Percentiles rank a stretch among this genome's conserved stretches.
Evolutionary conservation across 2,113 vertebrate species (phyloP).

Genomic region (Tetraodon nigroviridis): DNA sequence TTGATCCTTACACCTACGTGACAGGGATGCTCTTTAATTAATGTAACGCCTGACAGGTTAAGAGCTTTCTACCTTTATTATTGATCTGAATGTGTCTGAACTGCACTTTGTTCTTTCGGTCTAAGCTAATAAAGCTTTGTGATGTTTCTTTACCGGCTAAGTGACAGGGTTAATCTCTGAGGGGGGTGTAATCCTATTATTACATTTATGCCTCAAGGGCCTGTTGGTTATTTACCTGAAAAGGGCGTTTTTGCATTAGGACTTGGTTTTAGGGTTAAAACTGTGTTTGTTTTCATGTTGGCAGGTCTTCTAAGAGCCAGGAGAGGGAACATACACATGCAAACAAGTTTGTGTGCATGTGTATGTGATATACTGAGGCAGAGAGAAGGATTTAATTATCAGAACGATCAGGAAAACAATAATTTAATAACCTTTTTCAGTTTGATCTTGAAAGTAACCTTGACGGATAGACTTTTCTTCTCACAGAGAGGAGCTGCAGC

Average conservation of each 20-base stretch:
- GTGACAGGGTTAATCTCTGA: slow-evolving; percentile 42
- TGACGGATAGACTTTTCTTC: not conserved
- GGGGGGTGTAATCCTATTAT: slow-evolving; percentile 48
- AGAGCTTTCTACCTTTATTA: not conserved
- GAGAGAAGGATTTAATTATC: too few species aligned
- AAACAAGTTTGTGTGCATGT: not conserved
- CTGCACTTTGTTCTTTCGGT: slow-evolving; percentile 1
- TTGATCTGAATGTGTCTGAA: not conserved
- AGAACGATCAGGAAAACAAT: too few species aligned
- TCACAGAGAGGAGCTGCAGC: slow-evolving; percentile 71
- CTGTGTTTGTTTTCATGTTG: not conserved
- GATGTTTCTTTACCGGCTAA: slow-evolving; percentile 35
- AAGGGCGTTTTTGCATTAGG: not conserved
- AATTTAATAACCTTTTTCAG: too few species aligned
- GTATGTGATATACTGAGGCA: not conserved
- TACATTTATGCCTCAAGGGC: slow-evolving; percentile 22
- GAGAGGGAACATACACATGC: too few species aligned
- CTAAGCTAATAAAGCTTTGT: slow-evolving; percentile 19
- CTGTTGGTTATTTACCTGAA: slow-evolving; percentile 1
- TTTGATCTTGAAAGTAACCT: too few species aligned
- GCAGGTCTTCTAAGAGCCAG: not conserved
- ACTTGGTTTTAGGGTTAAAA: not conserved
- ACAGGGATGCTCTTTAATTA: not conserved
- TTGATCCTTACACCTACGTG: not conserved
- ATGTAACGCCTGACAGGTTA: not conserved